Percentiles rank a stretch among this genome's conserved stretches.
Conservation (phyloP, 2,888 invertebrate species). For the Cerastis leucographa region DNA sequence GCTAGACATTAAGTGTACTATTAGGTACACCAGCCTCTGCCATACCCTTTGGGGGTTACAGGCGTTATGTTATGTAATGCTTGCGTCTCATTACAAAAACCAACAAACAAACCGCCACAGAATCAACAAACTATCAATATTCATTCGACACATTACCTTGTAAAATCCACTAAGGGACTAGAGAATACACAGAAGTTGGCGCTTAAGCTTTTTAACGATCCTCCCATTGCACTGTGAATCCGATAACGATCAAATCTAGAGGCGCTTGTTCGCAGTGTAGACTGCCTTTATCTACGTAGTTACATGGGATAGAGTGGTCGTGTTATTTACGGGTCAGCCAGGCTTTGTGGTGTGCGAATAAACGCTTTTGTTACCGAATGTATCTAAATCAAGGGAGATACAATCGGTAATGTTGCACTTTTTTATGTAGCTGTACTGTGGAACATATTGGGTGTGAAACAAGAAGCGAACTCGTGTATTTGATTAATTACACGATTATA, state of each 20-base stretch:
- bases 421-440: constrained; percentile 56
- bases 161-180: constrained; percentile 36
- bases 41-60: too few relatives aligned
- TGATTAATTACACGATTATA: too few relatives aligned
- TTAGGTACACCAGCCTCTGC: too few relatives aligned
- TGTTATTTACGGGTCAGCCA: constrained; percentile 76
- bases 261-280: constrained; percentile 59
- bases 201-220: constrained; percentile 62
- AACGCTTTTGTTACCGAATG: constrained; percentile 78
- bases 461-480: constrained; percentile 6
- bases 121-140: constrained; percentile 31
- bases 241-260: constrained; percentile 65
- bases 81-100: background rate
- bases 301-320: constrained; percentile 65
- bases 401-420: constrained; percentile 75
- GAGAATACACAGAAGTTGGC: constrained; percentile 37
- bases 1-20: too few relatives aligned
- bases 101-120: background rate
- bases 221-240: constrained; percentile 57
- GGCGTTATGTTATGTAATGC: background rate
- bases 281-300: constrained; percentile 62
- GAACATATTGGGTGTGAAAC: constrained; percentile 36
- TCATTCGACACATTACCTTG: constrained; percentile 34
- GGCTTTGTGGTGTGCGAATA: constrained; percentile 77
- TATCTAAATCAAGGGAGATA: constrained; percentile 83